Percentiles rank a stretch among this genome's conserved stretches.
These are phyloP conservation scores for Diglossa cyanea DNA, from an alignment of 2,797 vertebrate genomes.

Conservation along the genomic window DNA sequence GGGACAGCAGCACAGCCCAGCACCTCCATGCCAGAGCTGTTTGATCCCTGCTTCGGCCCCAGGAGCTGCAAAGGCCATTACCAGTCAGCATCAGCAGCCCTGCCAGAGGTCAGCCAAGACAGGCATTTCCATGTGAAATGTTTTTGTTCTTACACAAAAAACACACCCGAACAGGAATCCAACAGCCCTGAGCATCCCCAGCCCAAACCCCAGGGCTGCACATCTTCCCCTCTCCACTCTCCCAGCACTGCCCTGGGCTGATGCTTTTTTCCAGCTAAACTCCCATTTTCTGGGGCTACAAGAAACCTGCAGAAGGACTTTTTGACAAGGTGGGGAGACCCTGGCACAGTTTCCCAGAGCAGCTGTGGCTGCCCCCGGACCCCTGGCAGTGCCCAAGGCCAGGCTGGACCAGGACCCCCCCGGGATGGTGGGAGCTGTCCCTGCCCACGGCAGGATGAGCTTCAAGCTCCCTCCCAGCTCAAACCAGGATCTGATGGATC, in stretches of 20 bases:
- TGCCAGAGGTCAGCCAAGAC: constrained; percentile 58
- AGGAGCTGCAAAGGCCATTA: constrained; percentile 60
- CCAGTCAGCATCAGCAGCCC: neutral
- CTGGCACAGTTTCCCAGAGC: neutral
- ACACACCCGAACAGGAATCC: neutral
- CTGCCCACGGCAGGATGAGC: neutral
- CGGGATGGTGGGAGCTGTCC: neutral
- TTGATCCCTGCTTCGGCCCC: constrained; percentile 49
- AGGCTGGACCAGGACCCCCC: neutral
- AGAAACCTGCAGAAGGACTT: neutral
- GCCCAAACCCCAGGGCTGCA: neutral
- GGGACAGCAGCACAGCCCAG: neutral
- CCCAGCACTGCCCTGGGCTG: fast-evolving
- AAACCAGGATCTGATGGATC: neutral
- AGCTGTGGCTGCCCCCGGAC: neutral
- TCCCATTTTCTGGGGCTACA: neutral
- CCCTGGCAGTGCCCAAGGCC: neutral
- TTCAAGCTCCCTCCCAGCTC: neutral
- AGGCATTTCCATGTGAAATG: constrained; percentile 19
- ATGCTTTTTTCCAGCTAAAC: neutral
- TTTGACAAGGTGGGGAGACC: fast-evolving
- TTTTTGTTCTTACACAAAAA: constrained; percentile 13
- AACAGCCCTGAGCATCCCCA: neutral
- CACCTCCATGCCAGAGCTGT: neutral
- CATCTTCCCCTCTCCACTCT: neutral